A percentile compares a stretch with the other conserved stretches of the same genome.
Conservation (phyloP, 2,888 invertebrate genomes). For the Blomia tropicalis region DNA sequence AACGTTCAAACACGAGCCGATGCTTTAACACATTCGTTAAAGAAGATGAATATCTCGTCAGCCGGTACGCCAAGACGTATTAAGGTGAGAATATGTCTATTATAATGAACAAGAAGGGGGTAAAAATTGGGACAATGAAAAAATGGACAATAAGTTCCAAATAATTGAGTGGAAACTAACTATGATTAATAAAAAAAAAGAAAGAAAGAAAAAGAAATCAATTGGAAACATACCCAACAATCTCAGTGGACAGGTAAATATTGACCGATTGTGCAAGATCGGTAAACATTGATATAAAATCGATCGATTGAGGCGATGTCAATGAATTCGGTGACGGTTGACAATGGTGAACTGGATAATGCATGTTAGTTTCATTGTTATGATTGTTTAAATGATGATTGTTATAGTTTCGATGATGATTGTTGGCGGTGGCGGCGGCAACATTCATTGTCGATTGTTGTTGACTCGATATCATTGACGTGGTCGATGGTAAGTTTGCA, state of each 20-base stretch:
- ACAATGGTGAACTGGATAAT: not conserved
- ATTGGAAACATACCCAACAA: not conserved
- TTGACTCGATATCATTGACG: no score
- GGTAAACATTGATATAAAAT: not conserved
- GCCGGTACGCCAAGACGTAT: conserved; percentile 7
- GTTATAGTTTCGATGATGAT: not conserved
- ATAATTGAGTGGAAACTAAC: not conserved
- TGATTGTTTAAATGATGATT: not conserved
- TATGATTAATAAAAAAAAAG: not conserved
- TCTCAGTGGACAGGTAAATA: not conserved
- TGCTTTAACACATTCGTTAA: not conserved
- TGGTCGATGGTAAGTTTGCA: no score
- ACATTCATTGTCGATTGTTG: no score
- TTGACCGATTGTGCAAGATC: not conserved
- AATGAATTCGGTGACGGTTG: not conserved
- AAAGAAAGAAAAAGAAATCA: not conserved
- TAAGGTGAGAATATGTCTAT: conserved; percentile 8
- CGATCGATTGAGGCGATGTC: not conserved
- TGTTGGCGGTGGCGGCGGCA: no score
- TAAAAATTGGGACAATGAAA: not conserved
- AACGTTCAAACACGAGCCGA: not conserved
- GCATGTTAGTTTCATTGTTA: not conserved
- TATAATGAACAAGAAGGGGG: not conserved
- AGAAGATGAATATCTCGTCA: conserved; percentile 2
- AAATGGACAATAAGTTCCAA: not conserved